phyloP scores from a whole-genome alignment of 2,113 vertebrate genomes.

The Podarcis raffonei region DNA sequence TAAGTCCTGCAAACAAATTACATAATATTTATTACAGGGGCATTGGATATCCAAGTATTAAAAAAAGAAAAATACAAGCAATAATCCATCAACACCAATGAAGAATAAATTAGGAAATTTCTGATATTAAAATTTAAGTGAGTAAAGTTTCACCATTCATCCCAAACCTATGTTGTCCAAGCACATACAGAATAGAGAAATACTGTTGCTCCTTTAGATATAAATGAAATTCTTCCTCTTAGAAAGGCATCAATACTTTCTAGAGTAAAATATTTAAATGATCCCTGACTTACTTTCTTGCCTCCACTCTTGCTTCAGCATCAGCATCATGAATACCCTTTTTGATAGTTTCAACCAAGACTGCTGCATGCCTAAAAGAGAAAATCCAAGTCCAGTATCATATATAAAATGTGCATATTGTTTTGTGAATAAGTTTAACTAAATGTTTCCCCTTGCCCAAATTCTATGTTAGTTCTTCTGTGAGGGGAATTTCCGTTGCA shows the following conservation, averaged over 20 bases:
- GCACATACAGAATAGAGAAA: background rate
- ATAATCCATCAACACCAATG: background rate
- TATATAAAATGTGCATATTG: background rate
- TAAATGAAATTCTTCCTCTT: background rate
- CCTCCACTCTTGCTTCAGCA: slow-evolving; percentile 94
- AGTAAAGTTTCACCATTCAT: background rate
- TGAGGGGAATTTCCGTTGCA: background rate
- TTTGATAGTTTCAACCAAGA: slow-evolving; percentile 96
- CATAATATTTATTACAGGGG: background rate
- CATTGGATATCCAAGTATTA: background rate
- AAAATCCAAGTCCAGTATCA: background rate
- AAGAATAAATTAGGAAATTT: background rate
- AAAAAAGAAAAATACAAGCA: background rate
- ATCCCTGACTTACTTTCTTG: slow-evolving; percentile 86
- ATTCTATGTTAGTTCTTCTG: background rate
- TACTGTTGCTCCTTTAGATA: background rate
- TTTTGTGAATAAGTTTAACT: background rate
- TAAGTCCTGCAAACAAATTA: slow-evolving; percentile 84
- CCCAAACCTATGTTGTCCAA: background rate
- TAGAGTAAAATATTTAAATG: slow-evolving; percentile 14
- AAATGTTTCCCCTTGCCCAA: background rate
- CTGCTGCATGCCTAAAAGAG: slow-evolving; percentile 86
- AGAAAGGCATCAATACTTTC: background rate
- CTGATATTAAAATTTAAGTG: background rate
- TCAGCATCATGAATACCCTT: slow-evolving; percentile 96